These are phyloP conservation scores for Gonatopus flavifemur DNA, from an alignment of 1,140 invertebrate genomes.

Conservation along the genomic window DNA sequence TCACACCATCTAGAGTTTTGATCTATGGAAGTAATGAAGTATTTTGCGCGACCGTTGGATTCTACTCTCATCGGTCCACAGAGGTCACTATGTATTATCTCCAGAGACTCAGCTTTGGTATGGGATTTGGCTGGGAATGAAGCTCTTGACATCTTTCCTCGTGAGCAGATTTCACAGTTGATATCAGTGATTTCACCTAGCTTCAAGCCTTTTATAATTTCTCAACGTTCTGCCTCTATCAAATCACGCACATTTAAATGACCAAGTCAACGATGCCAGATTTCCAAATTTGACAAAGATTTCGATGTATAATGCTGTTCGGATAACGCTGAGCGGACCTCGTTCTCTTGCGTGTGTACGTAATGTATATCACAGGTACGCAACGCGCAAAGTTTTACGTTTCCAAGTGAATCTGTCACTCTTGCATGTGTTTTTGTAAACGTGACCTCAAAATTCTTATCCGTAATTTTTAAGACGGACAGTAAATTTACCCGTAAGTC, in stretches of 20 bases:
- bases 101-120: conserved; percentile 5
- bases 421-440: conserved; percentile 2
- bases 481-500: conserved; percentile 13
- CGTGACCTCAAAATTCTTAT: conserved; percentile 6
- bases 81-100: conserved; percentile 35
- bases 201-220: background rate
- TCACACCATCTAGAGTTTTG: conserved; percentile 35
- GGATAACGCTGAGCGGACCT: background rate
- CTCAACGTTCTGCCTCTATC: background rate
- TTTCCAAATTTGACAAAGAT: background rate
- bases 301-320: too few species aligned
- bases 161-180: background rate
- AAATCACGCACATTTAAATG: conserved; percentile 6
- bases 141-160: background rate
- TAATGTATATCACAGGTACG: conserved; percentile 8
- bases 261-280: conserved; percentile 15
- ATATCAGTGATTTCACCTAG: background rate
- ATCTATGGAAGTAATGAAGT: conserved; percentile 44
- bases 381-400: background rate
- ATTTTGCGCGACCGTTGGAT: conserved; percentile 33
- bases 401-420: background rate
- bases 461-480: conserved; percentile 16
- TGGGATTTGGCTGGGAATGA: background rate
- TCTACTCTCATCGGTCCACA: conserved; percentile 29
- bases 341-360: background rate